These are phyloP conservation scores for Clistopyga incitator DNA, from an alignment of 2,888 invertebrate species.

Conservation along the genomic window DNA sequence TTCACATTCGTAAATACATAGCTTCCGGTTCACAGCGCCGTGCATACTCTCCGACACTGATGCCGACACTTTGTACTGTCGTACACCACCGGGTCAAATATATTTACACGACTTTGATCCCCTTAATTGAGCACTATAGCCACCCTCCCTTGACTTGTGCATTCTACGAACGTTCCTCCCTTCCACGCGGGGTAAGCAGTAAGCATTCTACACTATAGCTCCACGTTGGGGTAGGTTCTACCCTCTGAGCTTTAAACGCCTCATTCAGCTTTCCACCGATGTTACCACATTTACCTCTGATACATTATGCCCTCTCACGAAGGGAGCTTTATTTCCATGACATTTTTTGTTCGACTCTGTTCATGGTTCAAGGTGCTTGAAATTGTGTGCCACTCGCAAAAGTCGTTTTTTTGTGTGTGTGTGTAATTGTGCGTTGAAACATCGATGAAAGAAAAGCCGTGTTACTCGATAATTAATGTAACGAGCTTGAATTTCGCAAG, in stretches of 20 bases:
- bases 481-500: no score
- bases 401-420: no score
- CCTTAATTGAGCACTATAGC: constrained; percentile 43
- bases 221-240: neutral
- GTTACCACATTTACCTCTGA: neutral
- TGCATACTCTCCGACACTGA: neutral
- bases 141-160: constrained; percentile 22
- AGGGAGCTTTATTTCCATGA: neutral
- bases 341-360: neutral
- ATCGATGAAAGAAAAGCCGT: no score
- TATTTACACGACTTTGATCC: constrained; percentile 55
- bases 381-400: no score
- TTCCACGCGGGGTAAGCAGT: constrained; percentile 34
- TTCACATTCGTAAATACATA: constrained; percentile 15
- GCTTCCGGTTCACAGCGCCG: neutral
- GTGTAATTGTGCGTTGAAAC: no score
- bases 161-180: constrained; percentile 38
- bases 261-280: neutral
- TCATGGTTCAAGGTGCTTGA: no score
- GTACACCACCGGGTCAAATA: constrained; percentile 35
- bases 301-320: neutral
- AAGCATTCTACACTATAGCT: neutral
- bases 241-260: neutral
- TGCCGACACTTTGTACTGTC: constrained; percentile 16
- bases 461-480: no score